These are phyloP conservation scores for Troglohyphantes excavatus DNA, from an alignment of 2,888 invertebrate genomes.

Conservation along the genomic window DNA sequence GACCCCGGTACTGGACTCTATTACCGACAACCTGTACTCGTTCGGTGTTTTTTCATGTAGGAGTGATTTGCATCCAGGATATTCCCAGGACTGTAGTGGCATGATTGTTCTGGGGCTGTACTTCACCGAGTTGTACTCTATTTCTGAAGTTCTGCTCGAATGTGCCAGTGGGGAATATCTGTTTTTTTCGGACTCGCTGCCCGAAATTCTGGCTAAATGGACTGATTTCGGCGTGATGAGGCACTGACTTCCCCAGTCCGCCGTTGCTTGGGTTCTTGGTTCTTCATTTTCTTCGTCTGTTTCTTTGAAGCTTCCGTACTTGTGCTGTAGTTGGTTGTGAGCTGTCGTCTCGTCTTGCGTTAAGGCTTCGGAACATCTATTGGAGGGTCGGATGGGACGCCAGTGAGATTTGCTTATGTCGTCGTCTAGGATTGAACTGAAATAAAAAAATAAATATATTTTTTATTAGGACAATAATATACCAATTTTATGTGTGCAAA, in stretches of 20 bases:
- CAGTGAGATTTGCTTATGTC: conserved; percentile 54
- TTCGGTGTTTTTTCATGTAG: conserved; percentile 4
- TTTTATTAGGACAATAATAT: not conserved
- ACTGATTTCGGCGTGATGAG: conserved; percentile 67
- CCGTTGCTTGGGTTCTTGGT: not conserved
- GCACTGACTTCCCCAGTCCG: conserved; percentile 70
- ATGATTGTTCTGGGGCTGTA: not conserved
- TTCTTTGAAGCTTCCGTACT: conserved; percentile 71
- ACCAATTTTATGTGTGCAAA: not conserved
- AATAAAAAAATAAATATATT: not conserved
- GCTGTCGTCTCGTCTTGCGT: conserved; percentile 38
- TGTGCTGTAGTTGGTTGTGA: conserved; percentile 70
- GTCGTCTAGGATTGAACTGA: conserved; percentile 69
- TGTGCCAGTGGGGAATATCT: conserved; percentile 11
- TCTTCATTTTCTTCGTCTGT: conserved; percentile 72
- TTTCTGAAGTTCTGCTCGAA: not conserved
- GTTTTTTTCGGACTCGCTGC: conserved; percentile 47
- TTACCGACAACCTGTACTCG: not conserved
- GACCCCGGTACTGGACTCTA: conserved; percentile 1
- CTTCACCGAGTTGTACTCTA: not conserved
- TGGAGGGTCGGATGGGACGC: conserved; percentile 27
- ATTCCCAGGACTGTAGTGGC: not conserved
- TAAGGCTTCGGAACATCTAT: not conserved
- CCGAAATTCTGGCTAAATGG: conserved; percentile 48
- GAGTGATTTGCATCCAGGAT: conserved; percentile 5